A percentile compares a stretch with the other conserved stretches of the same genome.
These are phyloP conservation scores for Sceloporus tristichus DNA, from an alignment of 2,113 vertebrate species.

Conservation along the genomic window DNA sequence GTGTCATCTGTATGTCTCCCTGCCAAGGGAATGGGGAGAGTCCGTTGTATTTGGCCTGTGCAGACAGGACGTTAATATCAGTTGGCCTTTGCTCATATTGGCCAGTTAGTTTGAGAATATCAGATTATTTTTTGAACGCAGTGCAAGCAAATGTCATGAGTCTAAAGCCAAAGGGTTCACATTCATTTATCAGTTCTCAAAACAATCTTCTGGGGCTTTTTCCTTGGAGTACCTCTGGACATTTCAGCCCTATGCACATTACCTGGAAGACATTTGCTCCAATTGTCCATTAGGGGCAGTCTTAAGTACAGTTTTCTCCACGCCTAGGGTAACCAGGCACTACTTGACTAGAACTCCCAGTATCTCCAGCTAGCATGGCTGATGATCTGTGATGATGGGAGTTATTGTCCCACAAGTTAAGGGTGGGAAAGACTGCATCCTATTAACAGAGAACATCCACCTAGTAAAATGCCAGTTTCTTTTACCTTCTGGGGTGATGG, in stretches of 20 bases:
- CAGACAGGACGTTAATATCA: no score
- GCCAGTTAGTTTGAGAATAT: rapidly evolving
- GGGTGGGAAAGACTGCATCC: neutral
- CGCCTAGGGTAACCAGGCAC: no score
- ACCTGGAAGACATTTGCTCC: neutral
- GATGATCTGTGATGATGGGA: neutral
- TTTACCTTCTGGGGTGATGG: no score
- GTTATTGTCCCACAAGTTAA: neutral
- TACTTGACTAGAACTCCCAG: neutral
- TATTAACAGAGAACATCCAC: neutral
- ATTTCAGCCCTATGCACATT: neutral
- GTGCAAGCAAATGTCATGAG: neutral
- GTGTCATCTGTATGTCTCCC: no score
- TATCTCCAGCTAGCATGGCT: neutral
- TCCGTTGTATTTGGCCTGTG: no score
- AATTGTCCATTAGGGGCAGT: neutral
- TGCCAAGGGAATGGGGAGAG: no score
- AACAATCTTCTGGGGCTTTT: neutral
- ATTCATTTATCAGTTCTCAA: neutral
- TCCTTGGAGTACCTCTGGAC: neutral
- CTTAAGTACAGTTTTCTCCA: neutral
- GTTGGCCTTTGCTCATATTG: no score
- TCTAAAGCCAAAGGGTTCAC: neutral
- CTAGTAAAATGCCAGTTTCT: neutral
- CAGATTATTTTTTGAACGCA: neutral